Percentiles rank a stretch among this genome's conserved stretches.
Conservation (phyloP, 2,113 vertebrate genomes). For the Corythaixoides concolor region DNA sequence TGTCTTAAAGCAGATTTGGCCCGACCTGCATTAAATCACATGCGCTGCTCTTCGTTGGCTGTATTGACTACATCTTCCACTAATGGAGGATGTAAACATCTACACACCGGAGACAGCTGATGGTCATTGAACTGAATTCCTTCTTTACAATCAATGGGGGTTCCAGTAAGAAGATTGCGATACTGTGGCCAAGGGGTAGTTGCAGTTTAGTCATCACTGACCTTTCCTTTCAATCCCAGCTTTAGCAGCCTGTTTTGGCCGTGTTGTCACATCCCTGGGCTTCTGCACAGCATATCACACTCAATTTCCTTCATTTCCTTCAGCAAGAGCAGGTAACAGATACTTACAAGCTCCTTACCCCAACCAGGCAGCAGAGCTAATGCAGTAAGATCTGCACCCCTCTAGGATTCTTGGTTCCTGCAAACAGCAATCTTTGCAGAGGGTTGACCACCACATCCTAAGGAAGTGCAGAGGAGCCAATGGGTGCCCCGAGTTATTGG, state of each 20-base stretch:
- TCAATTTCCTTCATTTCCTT: background rate
- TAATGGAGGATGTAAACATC: background rate
- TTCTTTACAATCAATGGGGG: accelerated
- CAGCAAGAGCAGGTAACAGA: accelerated
- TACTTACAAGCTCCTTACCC: background rate
- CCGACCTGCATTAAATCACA: background rate
- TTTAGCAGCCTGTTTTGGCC: background rate
- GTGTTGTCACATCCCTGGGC: background rate
- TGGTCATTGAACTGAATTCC: background rate
- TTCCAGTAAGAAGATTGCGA: background rate
- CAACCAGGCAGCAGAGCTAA: background rate
- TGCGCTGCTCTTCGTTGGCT: background rate
- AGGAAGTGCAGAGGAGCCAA: background rate
- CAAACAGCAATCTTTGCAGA: background rate
- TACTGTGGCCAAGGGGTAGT: background rate
- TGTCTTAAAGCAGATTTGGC: background rate
- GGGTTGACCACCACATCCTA: background rate
- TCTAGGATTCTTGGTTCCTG: background rate
- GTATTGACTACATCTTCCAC: background rate
- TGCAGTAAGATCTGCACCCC: background rate
- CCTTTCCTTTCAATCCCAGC: background rate
- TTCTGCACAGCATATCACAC: background rate
- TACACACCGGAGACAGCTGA: background rate
- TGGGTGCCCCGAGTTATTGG: background rate
- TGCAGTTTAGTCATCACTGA: background rate